A percentile compares a stretch with the other conserved stretches of the same genome.
These are phyloP conservation scores for Notothenia rossii DNA, from an alignment of 2,113 vertebrate species.

Conservation along the genomic window DNA sequence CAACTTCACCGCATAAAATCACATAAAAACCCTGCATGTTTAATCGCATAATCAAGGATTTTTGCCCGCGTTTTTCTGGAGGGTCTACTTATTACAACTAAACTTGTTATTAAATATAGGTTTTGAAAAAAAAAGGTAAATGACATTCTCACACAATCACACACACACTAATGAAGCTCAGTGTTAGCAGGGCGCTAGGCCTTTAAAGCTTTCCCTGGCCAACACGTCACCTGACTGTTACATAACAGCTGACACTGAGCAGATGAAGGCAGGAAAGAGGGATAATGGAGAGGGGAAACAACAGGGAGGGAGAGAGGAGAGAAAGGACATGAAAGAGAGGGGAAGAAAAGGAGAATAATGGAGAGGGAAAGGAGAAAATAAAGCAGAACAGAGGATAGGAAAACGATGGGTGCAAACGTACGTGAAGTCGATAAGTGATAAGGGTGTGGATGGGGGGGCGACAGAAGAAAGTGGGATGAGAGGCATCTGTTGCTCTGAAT, in stretches of 20 bases:
- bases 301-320: not conserved
- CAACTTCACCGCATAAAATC: no score
- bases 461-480: constrained; percentile 34
- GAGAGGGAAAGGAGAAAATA: not conserved
- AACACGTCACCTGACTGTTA: constrained; percentile 76
- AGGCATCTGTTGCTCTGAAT: constrained; percentile 64
- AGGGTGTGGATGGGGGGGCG: constrained; percentile 12
- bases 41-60: no score
- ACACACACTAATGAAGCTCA: not conserved
- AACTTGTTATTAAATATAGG: no score
- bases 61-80: no score
- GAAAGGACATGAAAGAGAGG: not conserved
- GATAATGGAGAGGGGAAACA: constrained; percentile 22
- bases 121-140: no score
- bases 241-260: constrained; percentile 68
- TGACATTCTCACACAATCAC: not conserved
- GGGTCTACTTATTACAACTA: no score
- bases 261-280: constrained; percentile 61
- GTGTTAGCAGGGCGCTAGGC: constrained; percentile 6
- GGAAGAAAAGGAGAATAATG: constrained; percentile 13
- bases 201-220: constrained; percentile 59
- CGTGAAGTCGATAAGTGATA: not conserved
- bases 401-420: not conserved
- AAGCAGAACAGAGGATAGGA: not conserved
- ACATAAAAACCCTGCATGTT: no score